Base-by-base conservation (phyloP, 2,888 invertebrate genomes). In the Argyresthia goedartella region DNA sequence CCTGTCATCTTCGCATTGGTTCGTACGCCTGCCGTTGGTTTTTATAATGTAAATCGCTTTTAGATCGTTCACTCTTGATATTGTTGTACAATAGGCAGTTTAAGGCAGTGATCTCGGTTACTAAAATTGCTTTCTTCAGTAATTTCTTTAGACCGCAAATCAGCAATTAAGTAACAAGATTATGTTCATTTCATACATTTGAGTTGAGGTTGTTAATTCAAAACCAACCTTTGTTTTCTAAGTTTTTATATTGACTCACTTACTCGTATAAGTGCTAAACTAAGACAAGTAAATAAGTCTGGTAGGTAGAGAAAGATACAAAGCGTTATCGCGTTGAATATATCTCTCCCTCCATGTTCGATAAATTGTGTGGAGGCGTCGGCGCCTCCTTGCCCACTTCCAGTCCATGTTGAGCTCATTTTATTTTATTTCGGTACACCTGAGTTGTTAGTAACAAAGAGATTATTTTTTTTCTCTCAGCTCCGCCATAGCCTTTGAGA, bases 361-460 rank as follows among this genome's bases (percentile, higher is more conserved):
- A 76, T 73, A 76, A 66, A 65, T 63, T 63, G 59, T 55, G 58
- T 57, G 57, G 58, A 56, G 56, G 57, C 60, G 61, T 64, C 60
- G 63, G 69, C 67, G 64, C 78, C 67, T 70, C 74, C 67, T 68
- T 73, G 71, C 66, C 33, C 55, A 41, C 50, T 51, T 49, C 55
- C 72, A 66, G 73, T 64, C 67, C 64, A 69, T 69, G 69, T 72
- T 71, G 59, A 61, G 65, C 57, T 68, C 65, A 62, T 71, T 78
- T 80, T 76, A 70, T 74, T 77, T 80, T 76, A 69, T 76, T 80
- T 80, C 68, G 71, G 74, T 81, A 77, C 80, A 81, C 78, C 81
- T 79, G 77, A 84, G 81, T 79, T 82, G 81, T 80, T 80, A 71
- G 77, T 77, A 81, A 84, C 84, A 85, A 85, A 82, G 76, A 81